These are phyloP conservation scores for Apolygus lucorum DNA, from an alignment of 1,140 invertebrate species.

Conservation along the genomic window DNA sequence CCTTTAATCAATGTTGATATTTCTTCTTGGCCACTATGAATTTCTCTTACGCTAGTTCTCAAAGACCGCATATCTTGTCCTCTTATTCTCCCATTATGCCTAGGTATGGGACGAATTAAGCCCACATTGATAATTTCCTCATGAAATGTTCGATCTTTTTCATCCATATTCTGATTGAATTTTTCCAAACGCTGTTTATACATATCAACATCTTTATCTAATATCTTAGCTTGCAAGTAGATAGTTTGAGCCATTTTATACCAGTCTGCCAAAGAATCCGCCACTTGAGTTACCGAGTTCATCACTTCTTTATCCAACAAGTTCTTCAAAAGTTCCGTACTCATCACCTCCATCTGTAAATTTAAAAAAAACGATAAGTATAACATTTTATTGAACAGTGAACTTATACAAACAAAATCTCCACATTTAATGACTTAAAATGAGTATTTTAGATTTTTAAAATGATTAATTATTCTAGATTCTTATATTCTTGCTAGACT, in stretches of 20 bases:
- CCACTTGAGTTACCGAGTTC: conserved; percentile 54
- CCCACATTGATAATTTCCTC: conserved; percentile 30
- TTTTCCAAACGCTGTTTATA: conserved; percentile 42
- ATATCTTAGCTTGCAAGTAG: conserved; percentile 59
- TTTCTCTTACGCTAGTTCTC: conserved; percentile 41
- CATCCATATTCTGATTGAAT: conserved; percentile 34
- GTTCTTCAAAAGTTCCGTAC: conserved; percentile 50
- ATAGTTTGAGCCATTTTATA: conserved; percentile 75
- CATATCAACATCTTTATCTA: conserved; percentile 58
- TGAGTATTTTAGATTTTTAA: too few relatives aligned
- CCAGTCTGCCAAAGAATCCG: conserved; percentile 69
- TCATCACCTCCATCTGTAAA: conserved; percentile 58
- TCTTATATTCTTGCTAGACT: too few relatives aligned
- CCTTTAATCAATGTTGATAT: conserved; percentile 32
- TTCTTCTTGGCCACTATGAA: conserved; percentile 42
- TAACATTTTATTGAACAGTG: conserved; percentile 20
- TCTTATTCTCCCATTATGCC: conserved; percentile 22
- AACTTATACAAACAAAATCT: conserved; percentile 25
- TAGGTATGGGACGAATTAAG: conserved; percentile 20
- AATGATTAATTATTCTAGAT: too few relatives aligned
- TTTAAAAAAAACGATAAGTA: too few relatives aligned
- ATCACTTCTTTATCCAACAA: conserved; percentile 56
- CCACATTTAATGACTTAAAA: too few relatives aligned
- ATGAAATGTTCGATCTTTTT: conserved; percentile 34
- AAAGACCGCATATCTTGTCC: conserved; percentile 28